A percentile compares a stretch with the other conserved stretches of the same genome.
Conservation (phyloP, 1,140 invertebrate genomes). For the Anastrepha ludens region DNA sequence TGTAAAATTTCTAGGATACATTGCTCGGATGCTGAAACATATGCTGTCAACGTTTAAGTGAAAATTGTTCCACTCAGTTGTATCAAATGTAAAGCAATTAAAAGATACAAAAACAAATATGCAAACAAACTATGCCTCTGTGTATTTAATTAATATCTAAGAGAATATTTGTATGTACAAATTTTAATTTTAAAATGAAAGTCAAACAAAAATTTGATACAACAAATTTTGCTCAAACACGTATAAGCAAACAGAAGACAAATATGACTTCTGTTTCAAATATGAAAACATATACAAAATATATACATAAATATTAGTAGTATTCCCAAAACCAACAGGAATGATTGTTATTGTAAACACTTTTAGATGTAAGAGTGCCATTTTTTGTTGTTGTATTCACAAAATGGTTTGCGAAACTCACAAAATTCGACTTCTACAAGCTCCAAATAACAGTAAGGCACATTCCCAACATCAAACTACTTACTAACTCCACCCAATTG, state of each 20-base stretch:
- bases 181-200: not conserved
- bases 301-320: not conserved
- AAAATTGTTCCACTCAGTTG: not conserved
- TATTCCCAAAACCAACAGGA: not conserved
- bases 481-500: not conserved
- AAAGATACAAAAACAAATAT: not conserved
- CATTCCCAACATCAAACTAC: not conserved
- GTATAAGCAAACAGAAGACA: not conserved
- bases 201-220: slow-evolving; percentile 14
- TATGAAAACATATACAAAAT: not conserved
- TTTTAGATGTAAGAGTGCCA: not conserved
- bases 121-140: not conserved
- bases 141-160: not conserved
- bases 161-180: not conserved
- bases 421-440: not conserved
- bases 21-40: slow-evolving; percentile 57
- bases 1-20: slow-evolving; percentile 48
- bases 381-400: slow-evolving; percentile 38
- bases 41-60: slow-evolving; percentile 46
- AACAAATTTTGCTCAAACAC: slow-evolving; percentile 7
- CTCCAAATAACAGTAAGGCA: not conserved
- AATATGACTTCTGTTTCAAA: not conserved
- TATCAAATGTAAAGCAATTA: not conserved
- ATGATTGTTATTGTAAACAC: slow-evolving; percentile 6
- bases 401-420: slow-evolving; percentile 25